A percentile compares a stretch with the other conserved stretches of the same genome.
Evolutionary conservation across 2,888 invertebrate species (phyloP).

Genomic region (Cyclophora punctaria): DNA sequence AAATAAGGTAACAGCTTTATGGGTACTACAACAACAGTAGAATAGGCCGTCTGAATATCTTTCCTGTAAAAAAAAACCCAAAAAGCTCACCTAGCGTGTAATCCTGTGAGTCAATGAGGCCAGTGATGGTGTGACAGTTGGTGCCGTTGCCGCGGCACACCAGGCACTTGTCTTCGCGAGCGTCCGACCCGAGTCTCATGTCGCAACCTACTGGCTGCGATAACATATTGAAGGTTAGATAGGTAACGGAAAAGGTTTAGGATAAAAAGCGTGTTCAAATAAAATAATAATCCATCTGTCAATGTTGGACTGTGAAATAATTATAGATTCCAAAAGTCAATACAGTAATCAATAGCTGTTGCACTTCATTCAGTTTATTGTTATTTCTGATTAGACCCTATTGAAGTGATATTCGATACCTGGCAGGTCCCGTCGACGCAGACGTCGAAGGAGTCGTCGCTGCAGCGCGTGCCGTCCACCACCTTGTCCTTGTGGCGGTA

Average conservation of each 20-base stretch:
- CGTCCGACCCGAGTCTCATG: slow-evolving; percentile 91
- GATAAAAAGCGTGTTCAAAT: too few relatives aligned
- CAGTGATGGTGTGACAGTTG: slow-evolving; percentile 86
- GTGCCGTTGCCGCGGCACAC: slow-evolving; percentile 94
- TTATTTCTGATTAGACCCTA: too few relatives aligned
- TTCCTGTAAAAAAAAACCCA: too few relatives aligned
- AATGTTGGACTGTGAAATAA: too few relatives aligned
- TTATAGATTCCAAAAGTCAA: too few relatives aligned
- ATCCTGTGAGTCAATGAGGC: slow-evolving; percentile 81
- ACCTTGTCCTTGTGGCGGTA: slow-evolving; percentile 88
- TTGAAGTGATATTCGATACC: slow-evolving; percentile 59
- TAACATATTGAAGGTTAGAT: background rate
- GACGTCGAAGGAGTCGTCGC: slow-evolving; percentile 88
- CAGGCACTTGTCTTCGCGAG: slow-evolving; percentile 91
- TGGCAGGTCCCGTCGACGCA: slow-evolving; percentile 96
- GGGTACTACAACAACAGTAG: too few relatives aligned
- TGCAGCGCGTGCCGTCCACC: slow-evolving; percentile 88
- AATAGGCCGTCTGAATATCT: too few relatives aligned
- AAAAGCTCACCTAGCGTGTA: slow-evolving; percentile 10
- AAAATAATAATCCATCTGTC: too few relatives aligned
- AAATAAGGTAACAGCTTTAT: too few relatives aligned
- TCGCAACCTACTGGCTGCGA: slow-evolving; percentile 93
- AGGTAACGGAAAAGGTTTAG: background rate
- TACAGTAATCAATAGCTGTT: too few relatives aligned
- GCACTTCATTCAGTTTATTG: too few relatives aligned